Evolutionary conservation across 2,113 vertebrate genomes (phyloP).

Genomic region (Larimichthys polyactis): DNA sequence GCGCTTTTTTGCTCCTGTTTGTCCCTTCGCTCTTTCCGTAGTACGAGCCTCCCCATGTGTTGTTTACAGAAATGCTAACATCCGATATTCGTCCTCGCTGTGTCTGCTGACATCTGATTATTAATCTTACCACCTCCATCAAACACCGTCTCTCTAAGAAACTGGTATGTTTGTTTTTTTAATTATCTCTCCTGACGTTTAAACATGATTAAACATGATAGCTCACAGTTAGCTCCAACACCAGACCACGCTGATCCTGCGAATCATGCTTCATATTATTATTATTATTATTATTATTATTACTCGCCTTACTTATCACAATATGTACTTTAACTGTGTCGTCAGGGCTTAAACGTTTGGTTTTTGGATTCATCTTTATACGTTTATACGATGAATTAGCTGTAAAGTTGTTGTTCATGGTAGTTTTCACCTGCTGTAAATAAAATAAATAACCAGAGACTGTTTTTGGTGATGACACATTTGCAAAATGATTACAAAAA

Average conservation of each 20-base stretch:
- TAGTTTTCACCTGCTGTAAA: too few species aligned
- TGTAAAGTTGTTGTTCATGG: neutral
- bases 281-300: too few species aligned
- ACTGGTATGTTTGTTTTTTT: slow-evolving; percentile 33
- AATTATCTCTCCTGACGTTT: neutral
- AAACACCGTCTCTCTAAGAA: neutral
- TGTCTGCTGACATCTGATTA: neutral
- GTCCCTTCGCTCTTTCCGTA: slow-evolving; percentile 50
- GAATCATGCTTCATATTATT: neutral
- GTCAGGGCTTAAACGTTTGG: neutral
- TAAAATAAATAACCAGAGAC: too few species aligned
- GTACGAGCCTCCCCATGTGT: neutral
- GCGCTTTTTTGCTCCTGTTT: slow-evolving; percentile 17
- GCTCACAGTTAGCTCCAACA: slow-evolving; percentile 19
- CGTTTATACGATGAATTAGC: neutral
- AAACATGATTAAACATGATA: accelerated
- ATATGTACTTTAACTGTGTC: neutral
- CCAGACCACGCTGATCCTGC: slow-evolving; percentile 1
- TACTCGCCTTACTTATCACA: too few species aligned
- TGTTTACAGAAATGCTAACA: neutral
- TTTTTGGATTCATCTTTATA: neutral
- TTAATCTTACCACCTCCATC: neutral
- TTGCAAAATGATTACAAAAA: too few species aligned
- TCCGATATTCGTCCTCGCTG: accelerated
- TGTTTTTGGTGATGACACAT: too few species aligned